Conservation (phyloP, 2,888 invertebrate genomes). For the Chloroclystis v-ata region DNA sequence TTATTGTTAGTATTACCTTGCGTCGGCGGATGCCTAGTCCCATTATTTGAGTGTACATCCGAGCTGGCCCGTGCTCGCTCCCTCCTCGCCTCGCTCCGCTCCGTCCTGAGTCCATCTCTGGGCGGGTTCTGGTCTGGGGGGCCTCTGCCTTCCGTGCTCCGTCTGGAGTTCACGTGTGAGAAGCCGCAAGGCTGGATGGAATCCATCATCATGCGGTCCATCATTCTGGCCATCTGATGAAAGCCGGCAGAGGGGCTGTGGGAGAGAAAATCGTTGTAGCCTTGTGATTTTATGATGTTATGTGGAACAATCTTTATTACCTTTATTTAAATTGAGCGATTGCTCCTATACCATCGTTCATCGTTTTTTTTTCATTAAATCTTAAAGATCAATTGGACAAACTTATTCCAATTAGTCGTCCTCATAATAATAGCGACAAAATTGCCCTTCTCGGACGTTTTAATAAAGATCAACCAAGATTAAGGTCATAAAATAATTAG, state of each 20-base stretch:
- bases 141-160: slow-evolving; percentile 43
- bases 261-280: slow-evolving; percentile 4
- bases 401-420: not conserved
- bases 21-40: slow-evolving; percentile 66
- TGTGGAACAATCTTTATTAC: too few relatives aligned
- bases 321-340: too few relatives aligned
- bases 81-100: slow-evolving; percentile 47
- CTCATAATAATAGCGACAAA: slow-evolving; percentile 10
- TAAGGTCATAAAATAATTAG: slow-evolving; percentile 16
- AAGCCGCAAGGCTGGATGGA: slow-evolving; percentile 82
- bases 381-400: too few relatives aligned
- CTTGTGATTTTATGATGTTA: too few relatives aligned
- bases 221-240: slow-evolving; percentile 85
- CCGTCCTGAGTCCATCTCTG: slow-evolving; percentile 54
- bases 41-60: slow-evolving; percentile 52
- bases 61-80: slow-evolving; percentile 42
- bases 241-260: slow-evolving; percentile 78
- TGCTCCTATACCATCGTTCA: too few relatives aligned
- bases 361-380: too few relatives aligned
- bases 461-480: slow-evolving; percentile 20
- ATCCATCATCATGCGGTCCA: slow-evolving; percentile 84
- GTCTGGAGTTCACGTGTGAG: slow-evolving; percentile 79
- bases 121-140: slow-evolving; percentile 45
- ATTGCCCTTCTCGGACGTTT: slow-evolving; percentile 20
- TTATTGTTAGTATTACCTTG: too few relatives aligned